These are phyloP conservation scores for Vanessa atalanta DNA, from an alignment of 1,140 invertebrate species.

Conservation along the genomic window DNA sequence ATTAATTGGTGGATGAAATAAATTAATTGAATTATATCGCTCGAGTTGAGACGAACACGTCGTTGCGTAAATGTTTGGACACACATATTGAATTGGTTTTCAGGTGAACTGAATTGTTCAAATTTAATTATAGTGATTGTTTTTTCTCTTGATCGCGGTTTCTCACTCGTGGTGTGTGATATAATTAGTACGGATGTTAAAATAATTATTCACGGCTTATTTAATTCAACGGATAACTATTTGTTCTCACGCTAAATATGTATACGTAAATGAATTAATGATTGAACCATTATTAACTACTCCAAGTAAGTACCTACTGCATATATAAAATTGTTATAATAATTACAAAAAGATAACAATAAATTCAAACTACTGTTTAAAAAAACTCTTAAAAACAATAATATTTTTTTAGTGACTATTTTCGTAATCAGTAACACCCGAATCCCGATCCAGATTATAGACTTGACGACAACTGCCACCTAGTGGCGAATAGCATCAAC, in stretches of 20 bases:
- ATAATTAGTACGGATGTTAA: constrained; percentile 3
- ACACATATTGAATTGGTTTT: constrained; percentile 52
- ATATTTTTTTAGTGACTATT: too few relatives aligned
- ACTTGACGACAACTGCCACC: constrained; percentile 40
- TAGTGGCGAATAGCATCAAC: constrained; percentile 52
- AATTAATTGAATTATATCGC: constrained; percentile 77
- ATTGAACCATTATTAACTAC: neutral
- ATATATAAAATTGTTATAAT: too few relatives aligned
- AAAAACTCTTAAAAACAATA: too few relatives aligned
- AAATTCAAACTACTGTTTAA: too few relatives aligned
- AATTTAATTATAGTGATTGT: constrained; percentile 64
- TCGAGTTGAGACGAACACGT: constrained; percentile 63
- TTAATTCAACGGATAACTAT: neutral
- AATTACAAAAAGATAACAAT: too few relatives aligned
- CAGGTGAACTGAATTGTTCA: constrained; percentile 52
- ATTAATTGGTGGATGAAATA: constrained; percentile 74
- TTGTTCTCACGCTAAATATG: constrained; percentile 9
- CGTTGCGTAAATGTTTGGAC: constrained; percentile 70
- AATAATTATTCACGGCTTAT: constrained; percentile 7
- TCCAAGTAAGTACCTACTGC: too few relatives aligned
- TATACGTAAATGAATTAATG: neutral
- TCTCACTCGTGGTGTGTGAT: neutral
- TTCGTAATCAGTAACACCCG: too few relatives aligned
- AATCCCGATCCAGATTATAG: too few relatives aligned
- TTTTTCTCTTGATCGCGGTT: constrained; percentile 28